These are phyloP conservation scores for Brachyrhaphis roseni DNA, from an alignment of 2,797 vertebrate species.

Conservation along the genomic window DNA sequence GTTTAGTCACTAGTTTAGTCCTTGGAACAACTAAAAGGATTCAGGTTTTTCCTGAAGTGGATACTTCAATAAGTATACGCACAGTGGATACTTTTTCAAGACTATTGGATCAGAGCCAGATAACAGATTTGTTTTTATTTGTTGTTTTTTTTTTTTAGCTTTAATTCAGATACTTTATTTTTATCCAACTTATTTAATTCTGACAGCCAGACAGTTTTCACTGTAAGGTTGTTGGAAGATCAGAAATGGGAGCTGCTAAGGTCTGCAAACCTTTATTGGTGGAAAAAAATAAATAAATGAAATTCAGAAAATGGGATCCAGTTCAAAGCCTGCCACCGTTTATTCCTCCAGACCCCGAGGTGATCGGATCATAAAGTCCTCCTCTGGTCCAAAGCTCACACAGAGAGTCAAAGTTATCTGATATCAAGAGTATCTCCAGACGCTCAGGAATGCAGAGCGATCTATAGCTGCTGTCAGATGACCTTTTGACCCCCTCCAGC, in stretches of 20 bases:
- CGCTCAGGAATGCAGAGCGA: conserved; percentile 37
- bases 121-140: neutral
- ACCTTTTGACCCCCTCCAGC: conserved; percentile 58
- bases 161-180: neutral
- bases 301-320: neutral
- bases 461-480: conserved; percentile 34
- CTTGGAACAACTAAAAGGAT: neutral
- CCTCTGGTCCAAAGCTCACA: neutral
- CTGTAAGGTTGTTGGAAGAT: neutral
- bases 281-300: neutral
- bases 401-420: conserved; percentile 40
- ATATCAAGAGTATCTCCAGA: conserved; percentile 52
- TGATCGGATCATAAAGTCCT: neutral
- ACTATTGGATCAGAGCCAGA: neutral
- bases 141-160: neutral
- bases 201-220: neutral
- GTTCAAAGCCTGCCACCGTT: neutral
- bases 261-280: neutral
- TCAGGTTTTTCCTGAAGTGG: neutral
- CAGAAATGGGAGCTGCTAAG: neutral
- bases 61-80: too few relatives aligned
- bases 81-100: neutral
- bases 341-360: conserved; percentile 10
- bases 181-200: too few relatives aligned
- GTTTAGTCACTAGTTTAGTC: neutral